Base-by-base conservation (phyloP, 2,797 vertebrate genomes). In the Phrynocephalus forsythii region DNA sequence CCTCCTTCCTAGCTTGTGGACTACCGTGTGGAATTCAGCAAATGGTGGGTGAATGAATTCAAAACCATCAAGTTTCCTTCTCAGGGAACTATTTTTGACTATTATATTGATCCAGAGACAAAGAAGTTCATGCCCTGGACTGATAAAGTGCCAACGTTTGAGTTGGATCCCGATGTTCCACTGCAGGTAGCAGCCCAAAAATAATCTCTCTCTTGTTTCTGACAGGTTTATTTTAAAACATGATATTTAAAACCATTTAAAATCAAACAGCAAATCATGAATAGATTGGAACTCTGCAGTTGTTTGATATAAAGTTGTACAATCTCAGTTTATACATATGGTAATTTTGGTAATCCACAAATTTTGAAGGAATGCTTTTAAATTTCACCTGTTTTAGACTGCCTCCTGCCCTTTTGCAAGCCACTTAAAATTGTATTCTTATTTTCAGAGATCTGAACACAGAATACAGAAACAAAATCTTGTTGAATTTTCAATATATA, bases 11-110 rank as follows among this genome's bases (percentile, higher is more conserved):
- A 97, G 97, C 95, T 97, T 0, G 3, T 95, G 7, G 97, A 97
- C 77, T 94, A 97, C 6, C 96, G 96, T 0, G 92, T 95, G 0
- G 94, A 96, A 78, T 97, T 97, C 95, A 97, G 97, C 93, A 96
- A 88, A 9, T 97, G 97, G 97, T 97, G 97, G 97, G n/a, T 96
- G 88, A 91, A 94, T 0, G 96, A 97, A 24, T 97, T 97, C 76
- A 97, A 97, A 88, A 89, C 95, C 0, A 72, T 97, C 92, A 97
- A 97, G 95, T 93, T 97, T 79, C 97, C 97, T 44, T 95, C 87
- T 0, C 95, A 97, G 56, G 97, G 97, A 7, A 97, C 97, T 0
- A 71, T 97, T 85, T 97, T 97, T 15, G 97, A 97, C 92, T 97
- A 97, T 69, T 97, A 95, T 88, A 93, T 97, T 1, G 95, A 97